These are phyloP conservation scores for Rhagonycha lutea DNA, from an alignment of 2,888 invertebrate genomes.

Conservation along the genomic window DNA sequence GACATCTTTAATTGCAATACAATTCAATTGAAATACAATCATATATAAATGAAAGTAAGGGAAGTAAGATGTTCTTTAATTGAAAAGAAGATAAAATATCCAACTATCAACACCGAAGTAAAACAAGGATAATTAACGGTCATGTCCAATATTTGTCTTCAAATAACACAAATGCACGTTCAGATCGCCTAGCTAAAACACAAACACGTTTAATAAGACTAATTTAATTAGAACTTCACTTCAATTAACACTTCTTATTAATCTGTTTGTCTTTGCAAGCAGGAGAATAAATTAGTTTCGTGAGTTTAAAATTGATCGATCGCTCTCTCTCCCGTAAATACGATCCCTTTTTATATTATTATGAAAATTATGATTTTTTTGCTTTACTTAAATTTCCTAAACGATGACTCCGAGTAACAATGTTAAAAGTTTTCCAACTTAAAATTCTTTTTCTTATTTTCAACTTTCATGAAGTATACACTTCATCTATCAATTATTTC, in stretches of 20 bases:
- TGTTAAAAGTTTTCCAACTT: not conserved
- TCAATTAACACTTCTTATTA: slow-evolving; percentile 34
- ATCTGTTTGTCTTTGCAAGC: slow-evolving; percentile 29
- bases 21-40: slow-evolving; percentile 40
- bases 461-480: not conserved
- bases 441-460: not conserved
- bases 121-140: slow-evolving; percentile 49
- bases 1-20: slow-evolving; percentile 17
- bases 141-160: slow-evolving; percentile 47
- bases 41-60: slow-evolving; percentile 32
- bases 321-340: slow-evolving; percentile 13
- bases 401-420: not conserved
- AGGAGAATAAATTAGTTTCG: slow-evolving; percentile 26
- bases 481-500: not conserved
- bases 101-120: slow-evolving; percentile 40
- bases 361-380: slow-evolving; percentile 5
- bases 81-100: slow-evolving; percentile 40
- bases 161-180: slow-evolving; percentile 42
- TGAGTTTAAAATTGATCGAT: slow-evolving; percentile 23
- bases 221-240: slow-evolving; percentile 46
- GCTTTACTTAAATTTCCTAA: slow-evolving; percentile 2
- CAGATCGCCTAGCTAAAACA: slow-evolving; percentile 33
- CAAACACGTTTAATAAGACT: slow-evolving; percentile 41
- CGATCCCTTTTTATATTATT: slow-evolving; percentile 12
- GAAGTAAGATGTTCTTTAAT: slow-evolving; percentile 37